Percentiles rank a stretch among this genome's conserved stretches.
Conservation (phyloP, 2,888 invertebrate genomes). For the Micoletzkya japonica region DNA sequence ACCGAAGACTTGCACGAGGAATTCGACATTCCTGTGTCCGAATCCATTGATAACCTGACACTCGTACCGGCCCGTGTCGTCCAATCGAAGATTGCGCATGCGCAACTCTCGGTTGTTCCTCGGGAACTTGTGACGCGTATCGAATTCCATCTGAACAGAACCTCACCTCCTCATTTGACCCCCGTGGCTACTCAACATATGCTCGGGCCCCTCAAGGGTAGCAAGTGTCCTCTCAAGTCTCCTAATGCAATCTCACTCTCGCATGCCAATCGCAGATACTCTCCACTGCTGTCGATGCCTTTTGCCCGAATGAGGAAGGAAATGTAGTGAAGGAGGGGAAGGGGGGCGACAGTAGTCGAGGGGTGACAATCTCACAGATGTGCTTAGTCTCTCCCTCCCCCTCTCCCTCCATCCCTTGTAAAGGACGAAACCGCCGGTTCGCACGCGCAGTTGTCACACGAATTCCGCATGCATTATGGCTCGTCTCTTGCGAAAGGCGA, state of each 20-base stretch:
- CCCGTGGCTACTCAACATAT: constrained; percentile 15
- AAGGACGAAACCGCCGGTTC: constrained; percentile 16
- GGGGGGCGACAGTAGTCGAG: neutral
- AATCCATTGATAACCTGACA: constrained; percentile 61
- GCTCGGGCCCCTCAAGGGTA: constrained; percentile 4
- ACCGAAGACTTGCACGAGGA: constrained; percentile 56
- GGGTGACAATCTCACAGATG: constrained; percentile 11
- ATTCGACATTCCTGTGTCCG: constrained; percentile 54
- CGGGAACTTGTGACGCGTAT: constrained; percentile 47
- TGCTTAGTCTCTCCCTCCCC: constrained; percentile 8
- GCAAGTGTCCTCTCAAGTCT: constrained; percentile 20
- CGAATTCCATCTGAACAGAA: constrained; percentile 31
- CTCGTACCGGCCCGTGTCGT: constrained; percentile 56
- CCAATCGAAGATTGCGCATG: constrained; percentile 49
- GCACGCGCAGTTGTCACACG: constrained; percentile 22
- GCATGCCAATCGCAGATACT: neutral
- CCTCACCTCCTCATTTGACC: neutral
- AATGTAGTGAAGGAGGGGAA: neutral
- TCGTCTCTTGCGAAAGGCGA: constrained; percentile 21
- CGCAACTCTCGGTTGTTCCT: constrained; percentile 52
- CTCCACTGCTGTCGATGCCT: too few species aligned
- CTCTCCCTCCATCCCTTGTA: neutral
- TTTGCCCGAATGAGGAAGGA: neutral
- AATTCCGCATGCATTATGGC: constrained; percentile 26
- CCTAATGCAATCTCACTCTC: constrained; percentile 28